Conservation (phyloP, 2,113 vertebrate species). For the Pelmatolapia mariae region DNA sequence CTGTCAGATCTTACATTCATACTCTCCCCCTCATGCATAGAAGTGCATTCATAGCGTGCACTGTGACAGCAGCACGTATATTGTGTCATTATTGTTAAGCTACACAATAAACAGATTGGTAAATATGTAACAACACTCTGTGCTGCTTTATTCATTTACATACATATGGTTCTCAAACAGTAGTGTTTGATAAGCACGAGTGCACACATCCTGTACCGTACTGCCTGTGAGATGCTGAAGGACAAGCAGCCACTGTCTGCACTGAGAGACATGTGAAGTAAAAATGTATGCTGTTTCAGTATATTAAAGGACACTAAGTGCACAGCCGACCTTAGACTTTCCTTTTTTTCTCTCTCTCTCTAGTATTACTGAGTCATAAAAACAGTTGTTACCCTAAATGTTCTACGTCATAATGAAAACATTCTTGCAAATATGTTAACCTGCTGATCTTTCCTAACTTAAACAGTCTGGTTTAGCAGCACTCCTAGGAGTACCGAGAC, state of each 20-base stretch:
- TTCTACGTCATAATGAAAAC: not conserved
- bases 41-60: constrained; percentile 16
- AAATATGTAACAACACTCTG: not conserved
- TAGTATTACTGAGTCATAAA: not conserved
- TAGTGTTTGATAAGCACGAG: not conserved
- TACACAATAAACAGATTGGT: constrained; percentile 2
- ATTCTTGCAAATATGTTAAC: not conserved
- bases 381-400: not conserved
- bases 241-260: not conserved
- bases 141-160: constrained; percentile 5
- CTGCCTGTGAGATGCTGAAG: not conserved
- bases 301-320: not conserved
- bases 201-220: not conserved
- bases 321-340: not conserved
- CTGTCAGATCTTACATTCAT: constrained; percentile 28
- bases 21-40: constrained; percentile 21
- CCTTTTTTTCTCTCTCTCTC: not conserved
- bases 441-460: not conserved
- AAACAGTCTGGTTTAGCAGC: not conserved
- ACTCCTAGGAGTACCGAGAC: not conserved
- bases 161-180: not conserved
- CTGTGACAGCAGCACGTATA: constrained; percentile 14
- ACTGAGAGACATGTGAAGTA: not conserved
- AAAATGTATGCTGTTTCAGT: not conserved
- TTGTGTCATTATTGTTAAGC: constrained; percentile 5